A percentile compares a stretch with the other conserved stretches of the same genome.
phyloP scores from a whole-genome alignment of 2,113 vertebrate species.

The Strix aluco region DNA sequence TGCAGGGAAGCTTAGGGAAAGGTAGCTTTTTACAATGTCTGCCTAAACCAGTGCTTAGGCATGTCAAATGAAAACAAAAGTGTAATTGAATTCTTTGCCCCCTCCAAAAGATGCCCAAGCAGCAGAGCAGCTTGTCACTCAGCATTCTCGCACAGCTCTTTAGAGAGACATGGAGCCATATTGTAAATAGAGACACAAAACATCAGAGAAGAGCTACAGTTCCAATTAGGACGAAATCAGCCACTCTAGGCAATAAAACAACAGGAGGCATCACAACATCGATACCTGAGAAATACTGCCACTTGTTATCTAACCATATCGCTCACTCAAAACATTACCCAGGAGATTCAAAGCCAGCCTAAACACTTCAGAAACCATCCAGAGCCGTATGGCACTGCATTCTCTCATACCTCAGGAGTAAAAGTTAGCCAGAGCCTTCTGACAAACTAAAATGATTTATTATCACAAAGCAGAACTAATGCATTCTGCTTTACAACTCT shows the following conservation, averaged over 20 bases:
- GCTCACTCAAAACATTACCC: constrained; percentile 83
- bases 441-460: constrained; percentile 89
- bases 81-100: constrained; percentile 24
- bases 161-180: not conserved
- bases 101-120: not conserved
- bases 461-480: constrained; percentile 86
- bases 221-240: constrained; percentile 87
- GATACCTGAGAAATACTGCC: constrained; percentile 83
- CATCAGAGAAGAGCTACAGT: constrained; percentile 74
- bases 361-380: constrained; percentile 80
- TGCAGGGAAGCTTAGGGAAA: not conserved
- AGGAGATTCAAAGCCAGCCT: constrained; percentile 73
- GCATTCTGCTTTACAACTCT: constrained; percentile 85
- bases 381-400: constrained; percentile 74
- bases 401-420: constrained; percentile 78
- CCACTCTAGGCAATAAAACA: constrained; percentile 82
- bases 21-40: not conserved
- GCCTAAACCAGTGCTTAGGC: not conserved
- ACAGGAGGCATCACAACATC: constrained; percentile 75
- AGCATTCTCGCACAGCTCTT: not conserved
- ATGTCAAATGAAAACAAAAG: constrained; percentile 6
- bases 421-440: constrained; percentile 77
- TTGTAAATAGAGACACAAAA: constrained; percentile 85
- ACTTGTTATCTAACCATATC: constrained; percentile 86
- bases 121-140: not conserved